Percentiles rank a stretch among this genome's conserved stretches.
phyloP scores from a whole-genome alignment of 2,888 invertebrate species.

The Mythimna albipuncta region DNA sequence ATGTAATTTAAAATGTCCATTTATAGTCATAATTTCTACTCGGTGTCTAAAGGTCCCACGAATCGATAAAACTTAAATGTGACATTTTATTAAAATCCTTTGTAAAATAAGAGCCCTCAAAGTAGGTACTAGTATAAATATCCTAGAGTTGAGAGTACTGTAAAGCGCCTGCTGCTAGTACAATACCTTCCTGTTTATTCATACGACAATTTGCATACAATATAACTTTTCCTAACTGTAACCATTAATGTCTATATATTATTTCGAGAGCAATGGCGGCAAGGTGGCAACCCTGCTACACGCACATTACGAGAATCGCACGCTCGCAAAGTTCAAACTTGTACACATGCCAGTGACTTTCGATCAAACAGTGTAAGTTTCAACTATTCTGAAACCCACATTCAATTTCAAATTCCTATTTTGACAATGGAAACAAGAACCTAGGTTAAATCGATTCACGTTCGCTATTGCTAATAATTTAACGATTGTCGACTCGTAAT shows the following conservation, averaged over 20 bases:
- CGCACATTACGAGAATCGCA: constrained; percentile 20
- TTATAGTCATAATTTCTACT: not conserved
- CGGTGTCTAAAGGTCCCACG: not conserved
- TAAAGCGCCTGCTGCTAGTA: constrained; percentile 5
- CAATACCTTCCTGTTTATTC: constrained; percentile 14
- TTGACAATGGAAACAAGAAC: constrained; percentile 6
- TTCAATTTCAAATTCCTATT: constrained; percentile 5
- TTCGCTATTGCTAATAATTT: constrained; percentile 29
- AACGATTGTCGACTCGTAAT: constrained; percentile 16
- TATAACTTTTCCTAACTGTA: constrained; percentile 43
- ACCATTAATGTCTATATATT: constrained; percentile 33
- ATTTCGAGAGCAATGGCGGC: constrained; percentile 28
- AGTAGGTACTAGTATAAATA: not conserved
- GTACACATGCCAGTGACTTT: constrained; percentile 25
- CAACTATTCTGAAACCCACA: constrained; percentile 8
- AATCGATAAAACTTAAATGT: constrained; percentile 10
- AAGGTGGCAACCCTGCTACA: constrained; percentile 34
- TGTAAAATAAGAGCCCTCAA: not conserved
- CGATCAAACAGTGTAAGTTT: constrained; percentile 18
- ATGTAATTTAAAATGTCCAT: not conserved
- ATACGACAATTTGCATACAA: constrained; percentile 48
- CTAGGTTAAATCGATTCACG: constrained; percentile 12
- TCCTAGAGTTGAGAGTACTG: not conserved
- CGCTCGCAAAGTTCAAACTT: constrained; percentile 21
- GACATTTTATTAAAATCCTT: not conserved